Base-by-base conservation (phyloP, 2,113 vertebrate genomes). In the Chaetorhynchus papuensis region DNA sequence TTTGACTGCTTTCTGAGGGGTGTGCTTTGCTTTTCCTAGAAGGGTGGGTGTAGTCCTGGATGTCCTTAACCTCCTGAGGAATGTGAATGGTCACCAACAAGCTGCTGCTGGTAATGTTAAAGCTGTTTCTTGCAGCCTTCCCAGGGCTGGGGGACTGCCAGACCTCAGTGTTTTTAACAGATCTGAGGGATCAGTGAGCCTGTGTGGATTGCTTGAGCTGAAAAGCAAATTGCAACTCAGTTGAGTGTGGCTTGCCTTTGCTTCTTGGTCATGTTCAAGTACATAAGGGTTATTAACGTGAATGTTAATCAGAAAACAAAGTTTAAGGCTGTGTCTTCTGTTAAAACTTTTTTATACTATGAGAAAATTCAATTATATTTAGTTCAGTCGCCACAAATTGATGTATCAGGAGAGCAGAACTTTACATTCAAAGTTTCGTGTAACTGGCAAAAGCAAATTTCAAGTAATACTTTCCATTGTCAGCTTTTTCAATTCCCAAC, bases 91-190 rank as follows among this genome's bases (percentile, higher is more conserved):
- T 23, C 64, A 78, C 72, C 59, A 65, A 37, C 41, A 63, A 57
- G 31, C 83, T 94, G 24, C 60, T 68, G 35, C 56, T 94, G 37
- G 15, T 81, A 20, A 41, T 6, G 13, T 57, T 77, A 52, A 71
- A 93, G 44, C 82, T 94, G 82, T 63, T 95, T 54, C 59, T 83
- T 86, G n/a, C 47, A 81, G 64, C 57, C 19, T 91, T 93, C 57
- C 23, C 69, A 61, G 53, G 70, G 14, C 64, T 83, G 59, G 63
- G 89, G 28, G 63, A 27, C 74, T 96, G 87, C 93, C 85, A 95
- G 93, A 83, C 88, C 88, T 83, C 85, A 64, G 49, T 66, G 53
- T 94, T 92, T 89, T 82, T 68, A 87, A 64, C 53, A 60, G 79
- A 75, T 84, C 88, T 83, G 79, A 95, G 44, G 49, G 41, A 83